Conservation (phyloP, 2,888 invertebrate genomes). For the Steromphala cineraria region DNA sequence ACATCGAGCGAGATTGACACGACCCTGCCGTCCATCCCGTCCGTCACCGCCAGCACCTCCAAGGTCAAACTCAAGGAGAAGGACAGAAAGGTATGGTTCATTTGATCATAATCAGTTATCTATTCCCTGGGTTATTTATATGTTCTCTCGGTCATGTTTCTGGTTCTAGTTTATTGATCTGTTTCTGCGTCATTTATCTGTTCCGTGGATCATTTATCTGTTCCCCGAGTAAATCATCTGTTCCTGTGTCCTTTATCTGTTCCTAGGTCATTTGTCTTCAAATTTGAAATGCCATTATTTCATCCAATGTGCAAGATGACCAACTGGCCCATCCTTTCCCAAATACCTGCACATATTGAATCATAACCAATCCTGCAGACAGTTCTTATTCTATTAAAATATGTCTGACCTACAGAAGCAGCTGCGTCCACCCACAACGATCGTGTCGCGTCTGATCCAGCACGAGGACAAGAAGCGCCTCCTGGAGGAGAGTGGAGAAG, state of each 20-base stretch:
- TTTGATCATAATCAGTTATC: neutral
- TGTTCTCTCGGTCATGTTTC: too few species aligned
- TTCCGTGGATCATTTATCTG: too few species aligned
- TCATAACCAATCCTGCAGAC: neutral
- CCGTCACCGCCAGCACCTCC: conserved; percentile 44
- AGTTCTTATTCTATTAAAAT: neutral
- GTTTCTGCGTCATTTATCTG: too few species aligned
- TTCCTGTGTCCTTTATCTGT: too few species aligned
- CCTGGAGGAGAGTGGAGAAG: conserved; percentile 55
- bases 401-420: neutral
- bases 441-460: conserved; percentile 61
- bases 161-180: too few species aligned
- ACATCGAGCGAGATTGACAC: neutral
- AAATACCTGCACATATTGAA: neutral
- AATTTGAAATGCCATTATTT: too few species aligned
- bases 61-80: conserved; percentile 50
- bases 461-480: conserved; percentile 61
- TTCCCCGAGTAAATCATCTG: too few species aligned
- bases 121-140: neutral
- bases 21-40: conserved; percentile 36
- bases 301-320: too few species aligned
- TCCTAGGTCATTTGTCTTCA: too few species aligned
- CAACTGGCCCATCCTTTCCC: too few species aligned
- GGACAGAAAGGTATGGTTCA: neutral
- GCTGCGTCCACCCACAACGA: conserved; percentile 46